Conservation (phyloP, 2,888 invertebrate species). For the Leucania comma region DNA sequence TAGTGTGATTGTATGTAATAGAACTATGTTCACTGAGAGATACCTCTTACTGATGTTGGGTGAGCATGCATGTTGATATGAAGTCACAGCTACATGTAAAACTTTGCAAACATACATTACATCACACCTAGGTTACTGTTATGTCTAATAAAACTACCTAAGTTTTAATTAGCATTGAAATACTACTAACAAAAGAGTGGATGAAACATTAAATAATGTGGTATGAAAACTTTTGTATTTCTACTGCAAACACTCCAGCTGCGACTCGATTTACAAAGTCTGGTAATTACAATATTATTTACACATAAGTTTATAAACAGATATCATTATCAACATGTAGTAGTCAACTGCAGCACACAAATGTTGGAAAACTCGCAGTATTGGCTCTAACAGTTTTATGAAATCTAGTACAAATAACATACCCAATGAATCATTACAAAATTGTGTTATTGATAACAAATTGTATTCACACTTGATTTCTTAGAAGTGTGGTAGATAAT, state of each 20-base stretch:
- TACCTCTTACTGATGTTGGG: conserved; percentile 60
- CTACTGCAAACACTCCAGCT: conserved; percentile 8
- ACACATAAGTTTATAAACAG: background rate
- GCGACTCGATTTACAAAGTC: background rate
- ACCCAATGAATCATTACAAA: conserved; percentile 19
- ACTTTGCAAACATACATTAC: conserved; percentile 37
- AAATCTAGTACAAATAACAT: conserved; percentile 2
- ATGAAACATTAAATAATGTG: conserved; percentile 22
- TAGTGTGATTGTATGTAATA: conserved; percentile 33
- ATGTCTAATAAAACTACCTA: conserved; percentile 17
- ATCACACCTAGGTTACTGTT: conserved; percentile 34
- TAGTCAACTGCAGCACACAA: background rate
- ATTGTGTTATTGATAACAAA: conserved; percentile 24
- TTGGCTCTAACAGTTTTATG: background rate
- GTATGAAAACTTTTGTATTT: conserved; percentile 40
- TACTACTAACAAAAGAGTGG: conserved; percentile 8
- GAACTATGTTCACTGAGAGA: conserved; percentile 55
- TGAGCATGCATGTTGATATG: conserved; percentile 53
- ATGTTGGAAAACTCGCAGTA: background rate
- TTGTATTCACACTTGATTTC: background rate
- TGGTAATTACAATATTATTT: conserved; percentile 27
- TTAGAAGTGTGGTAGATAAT: background rate
- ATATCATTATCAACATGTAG: background rate
- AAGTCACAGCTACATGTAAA: conserved; percentile 30
- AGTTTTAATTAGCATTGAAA: conserved; percentile 29